Base-by-base conservation (phyloP, 2,113 vertebrate species). In the Grammomys dolichurus region DNA sequence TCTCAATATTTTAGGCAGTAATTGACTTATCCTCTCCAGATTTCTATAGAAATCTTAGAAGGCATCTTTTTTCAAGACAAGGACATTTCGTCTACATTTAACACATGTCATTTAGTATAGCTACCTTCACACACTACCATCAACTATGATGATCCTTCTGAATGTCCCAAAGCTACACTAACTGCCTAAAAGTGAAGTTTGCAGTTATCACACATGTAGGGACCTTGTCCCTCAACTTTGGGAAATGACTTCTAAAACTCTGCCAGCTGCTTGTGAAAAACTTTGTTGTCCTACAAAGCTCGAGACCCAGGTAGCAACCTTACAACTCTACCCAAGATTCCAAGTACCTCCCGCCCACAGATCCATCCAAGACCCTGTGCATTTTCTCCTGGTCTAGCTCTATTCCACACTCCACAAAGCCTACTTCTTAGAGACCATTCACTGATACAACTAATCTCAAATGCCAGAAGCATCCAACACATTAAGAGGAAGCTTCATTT, bases 401-500 rank as follows among this genome's bases (percentile, higher is more conserved):
- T n/a, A 19, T 51, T 17, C 7, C 1, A 33, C 31, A n/a, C 19
- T 56, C 10, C 33, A 81, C 51, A 81, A 11, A n/a, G 78, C 78
- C 51, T 8, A 81, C 19, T 20, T 81, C 11, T 56, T 20, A 81
- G 19, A 10, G 33, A 56, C 78, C 10, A 20, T 56, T 51, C 2
- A 81, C 10, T 81, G 19, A 5, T 81, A 5, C 33, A n/a, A 36
- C 51, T 81, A 56, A 56, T 10, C 10, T 22, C 9, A 81, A 24
- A 31, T 67, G 65, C 3, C 0, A 22, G 51, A 22, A 36, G 17
- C 4, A 56, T 0, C 2, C 8, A 9, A 81, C 10, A n/a, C 33
- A n/a, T n/a, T 2, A 19, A 36, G 5, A 5, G 10, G 19, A 81
- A 56, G 4, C 33, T n/a, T 13, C 16, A n/a, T 80, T 81, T 36